phyloP scores from a whole-genome alignment of 2,888 invertebrate genomes.

The Ennomos fuscantarius region DNA sequence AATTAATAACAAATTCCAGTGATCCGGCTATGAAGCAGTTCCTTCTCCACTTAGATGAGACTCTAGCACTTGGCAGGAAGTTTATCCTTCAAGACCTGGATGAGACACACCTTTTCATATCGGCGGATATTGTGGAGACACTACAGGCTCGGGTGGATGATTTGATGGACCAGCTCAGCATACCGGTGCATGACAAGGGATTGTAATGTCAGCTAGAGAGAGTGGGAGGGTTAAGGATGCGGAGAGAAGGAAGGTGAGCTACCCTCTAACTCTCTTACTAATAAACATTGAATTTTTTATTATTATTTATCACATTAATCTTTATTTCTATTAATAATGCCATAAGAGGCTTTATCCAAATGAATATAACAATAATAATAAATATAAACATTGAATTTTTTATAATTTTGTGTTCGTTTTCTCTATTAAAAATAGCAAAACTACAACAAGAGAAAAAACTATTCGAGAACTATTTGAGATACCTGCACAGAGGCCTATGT shows the following conservation, averaged over 20 bases:
- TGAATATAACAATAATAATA: no score
- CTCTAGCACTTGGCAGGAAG: conserved; percentile 94
- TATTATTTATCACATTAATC: no score
- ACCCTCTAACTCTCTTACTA: no score
- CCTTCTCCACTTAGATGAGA: conserved; percentile 97
- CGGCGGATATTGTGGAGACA: conserved; percentile 95
- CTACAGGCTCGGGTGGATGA: conserved; percentile 96
- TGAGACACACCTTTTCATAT: conserved; percentile 97
- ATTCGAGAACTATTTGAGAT: no score
- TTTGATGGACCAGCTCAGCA: conserved; percentile 97
- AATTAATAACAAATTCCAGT: conserved; percentile 79
- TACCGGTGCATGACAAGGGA: conserved; percentile 93
- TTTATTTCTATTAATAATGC: no score
- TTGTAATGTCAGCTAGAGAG: conserved; percentile 89
- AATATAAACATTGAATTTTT: no score
- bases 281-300: no score
- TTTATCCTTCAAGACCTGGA: conserved; percentile 99
- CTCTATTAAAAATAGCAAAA: no score
- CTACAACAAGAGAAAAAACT: no score
- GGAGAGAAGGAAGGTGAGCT: conserved; percentile 88
- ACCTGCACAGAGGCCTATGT: no score
- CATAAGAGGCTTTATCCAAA: no score
- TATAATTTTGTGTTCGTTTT: no score
- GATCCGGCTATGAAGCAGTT: conserved; percentile 99
- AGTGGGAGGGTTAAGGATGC: conserved; percentile 93